Conservation (phyloP, 1,140 invertebrate genomes). For the Asobara japonica region DNA sequence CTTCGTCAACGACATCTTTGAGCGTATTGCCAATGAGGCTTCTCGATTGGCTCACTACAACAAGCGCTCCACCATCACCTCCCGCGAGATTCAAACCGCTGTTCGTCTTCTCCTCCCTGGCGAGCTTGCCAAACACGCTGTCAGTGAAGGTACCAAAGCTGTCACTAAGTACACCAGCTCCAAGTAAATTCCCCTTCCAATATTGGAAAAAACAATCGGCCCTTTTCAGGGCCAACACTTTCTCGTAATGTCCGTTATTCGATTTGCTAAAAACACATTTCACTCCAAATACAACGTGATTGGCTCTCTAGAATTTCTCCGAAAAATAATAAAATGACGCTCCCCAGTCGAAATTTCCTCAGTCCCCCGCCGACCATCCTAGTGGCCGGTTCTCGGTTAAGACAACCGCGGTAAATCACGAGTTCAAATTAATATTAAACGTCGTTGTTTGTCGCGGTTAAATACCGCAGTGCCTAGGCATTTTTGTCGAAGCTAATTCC, state of each 20-base stretch:
- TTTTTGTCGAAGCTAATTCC: too few relatives aligned
- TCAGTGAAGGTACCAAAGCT: background rate
- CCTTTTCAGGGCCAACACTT: background rate
- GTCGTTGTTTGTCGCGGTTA: too few relatives aligned
- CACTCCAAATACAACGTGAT: too few relatives aligned
- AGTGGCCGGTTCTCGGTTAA: too few relatives aligned
- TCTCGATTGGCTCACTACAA: background rate
- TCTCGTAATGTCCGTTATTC: background rate
- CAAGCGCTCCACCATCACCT: background rate
- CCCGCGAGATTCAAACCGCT: background rate
- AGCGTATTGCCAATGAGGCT: background rate
- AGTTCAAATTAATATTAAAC: too few relatives aligned
- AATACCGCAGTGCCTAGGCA: too few relatives aligned
- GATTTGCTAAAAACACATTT: background rate
- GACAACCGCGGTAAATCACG: too few relatives aligned
- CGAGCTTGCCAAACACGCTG: background rate
- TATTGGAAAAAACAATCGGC: too few relatives aligned
- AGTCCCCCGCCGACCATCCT: too few relatives aligned
- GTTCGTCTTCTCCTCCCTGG: conserved; percentile 3
- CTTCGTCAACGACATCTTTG: background rate
- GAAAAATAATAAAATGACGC: too few relatives aligned
- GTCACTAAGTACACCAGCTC: background rate
- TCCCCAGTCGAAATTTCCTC: too few relatives aligned
- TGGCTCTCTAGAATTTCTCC: too few relatives aligned
- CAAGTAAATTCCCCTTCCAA: background rate